Evolutionary conservation across 2,888 invertebrate species (phyloP).

Genomic region (Aromia moschata): DNA sequence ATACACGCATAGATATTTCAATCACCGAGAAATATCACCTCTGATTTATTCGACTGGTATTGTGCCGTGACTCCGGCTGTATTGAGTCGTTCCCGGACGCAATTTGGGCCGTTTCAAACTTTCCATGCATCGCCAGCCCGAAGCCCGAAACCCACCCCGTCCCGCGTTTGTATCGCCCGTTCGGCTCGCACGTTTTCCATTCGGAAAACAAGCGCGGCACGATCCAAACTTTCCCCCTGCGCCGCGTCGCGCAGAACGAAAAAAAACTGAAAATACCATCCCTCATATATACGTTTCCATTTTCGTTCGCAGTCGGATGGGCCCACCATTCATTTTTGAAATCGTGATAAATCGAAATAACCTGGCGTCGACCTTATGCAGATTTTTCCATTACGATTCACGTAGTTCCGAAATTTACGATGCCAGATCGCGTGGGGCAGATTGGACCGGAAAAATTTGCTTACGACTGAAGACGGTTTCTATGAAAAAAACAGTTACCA

Average conservation of each 20-base stretch:
- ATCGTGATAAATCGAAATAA: slow-evolving; percentile 39
- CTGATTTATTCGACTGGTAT: no score
- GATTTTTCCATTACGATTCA: slow-evolving; percentile 35
- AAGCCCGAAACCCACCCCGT: no score
- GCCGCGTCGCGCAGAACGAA: neutral
- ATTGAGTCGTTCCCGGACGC: no score
- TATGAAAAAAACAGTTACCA: no score
- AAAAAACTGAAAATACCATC: slow-evolving; percentile 31
- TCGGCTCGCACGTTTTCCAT: neutral
- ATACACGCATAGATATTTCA: no score
- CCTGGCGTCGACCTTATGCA: slow-evolving; percentile 35
- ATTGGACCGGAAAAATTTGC: neutral
- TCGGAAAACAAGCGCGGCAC: neutral
- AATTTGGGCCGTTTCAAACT: no score
- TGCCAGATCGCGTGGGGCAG: neutral
- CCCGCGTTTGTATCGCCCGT: no score
- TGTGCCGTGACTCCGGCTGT: no score
- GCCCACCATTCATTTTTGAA: slow-evolving; percentile 30
- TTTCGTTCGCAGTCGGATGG: slow-evolving; percentile 34
- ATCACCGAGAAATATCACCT: no score
- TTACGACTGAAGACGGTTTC: no score
- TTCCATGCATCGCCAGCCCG: no score
- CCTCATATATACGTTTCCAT: slow-evolving; percentile 37
- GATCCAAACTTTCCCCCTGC: no score
- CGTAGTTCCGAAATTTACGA: slow-evolving; percentile 14